Evolutionary conservation across 53 echinoderm and acorn worm genomes (phyloP).

Genomic region (Pentamera pediparva): DNA sequence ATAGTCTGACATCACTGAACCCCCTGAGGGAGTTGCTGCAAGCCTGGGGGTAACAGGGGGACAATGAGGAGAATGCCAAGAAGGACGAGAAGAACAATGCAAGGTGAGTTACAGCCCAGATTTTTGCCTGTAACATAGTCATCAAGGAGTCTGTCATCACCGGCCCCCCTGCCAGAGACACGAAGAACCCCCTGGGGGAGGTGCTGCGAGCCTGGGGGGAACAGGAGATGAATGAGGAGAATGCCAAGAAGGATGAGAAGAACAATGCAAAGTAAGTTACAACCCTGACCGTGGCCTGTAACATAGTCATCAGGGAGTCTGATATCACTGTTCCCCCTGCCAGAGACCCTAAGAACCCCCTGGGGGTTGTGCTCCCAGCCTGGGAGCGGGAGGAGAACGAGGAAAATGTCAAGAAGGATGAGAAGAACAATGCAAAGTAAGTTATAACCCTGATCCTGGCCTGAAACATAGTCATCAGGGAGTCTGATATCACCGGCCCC

Average conservation of each 20-base stretch:
- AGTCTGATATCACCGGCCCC: background rate
- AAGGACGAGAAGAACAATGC: slow-evolving; percentile 30
- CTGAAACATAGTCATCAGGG: slow-evolving; percentile 10
- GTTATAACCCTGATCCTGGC: slow-evolving; percentile 49
- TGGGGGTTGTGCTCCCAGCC: slow-evolving; percentile 41
- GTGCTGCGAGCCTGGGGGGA: slow-evolving; percentile 62
- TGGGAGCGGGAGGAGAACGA: slow-evolving; percentile 62
- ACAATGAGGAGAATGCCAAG: slow-evolving; percentile 43
- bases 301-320: slow-evolving; percentile 3
- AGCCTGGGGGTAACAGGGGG: slow-evolving; percentile 48
- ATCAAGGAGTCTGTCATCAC: slow-evolving; percentile 6
- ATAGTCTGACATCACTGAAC: background rate
- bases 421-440: slow-evolving; percentile 49
- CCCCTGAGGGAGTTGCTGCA: slow-evolving; percentile 8
- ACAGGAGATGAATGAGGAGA: slow-evolving; percentile 37
- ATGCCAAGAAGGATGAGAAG: slow-evolving; percentile 20
- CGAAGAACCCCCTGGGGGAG: slow-evolving; percentile 6
- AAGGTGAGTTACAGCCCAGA: slow-evolving; percentile 35
- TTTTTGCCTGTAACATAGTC: slow-evolving; percentile 40
- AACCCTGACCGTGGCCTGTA: slow-evolving; percentile 32
- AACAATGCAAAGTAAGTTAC: slow-evolving; percentile 49
- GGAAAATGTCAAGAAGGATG: slow-evolving; percentile 16
- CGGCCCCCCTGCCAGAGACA: background rate
- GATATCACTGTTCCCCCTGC: background rate
- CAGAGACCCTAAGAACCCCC: slow-evolving; percentile 13